Percentiles rank a stretch among this genome's conserved stretches.
Evolutionary conservation across 2,113 vertebrate species (phyloP).

Genomic region (Hassar affinis): DNA sequence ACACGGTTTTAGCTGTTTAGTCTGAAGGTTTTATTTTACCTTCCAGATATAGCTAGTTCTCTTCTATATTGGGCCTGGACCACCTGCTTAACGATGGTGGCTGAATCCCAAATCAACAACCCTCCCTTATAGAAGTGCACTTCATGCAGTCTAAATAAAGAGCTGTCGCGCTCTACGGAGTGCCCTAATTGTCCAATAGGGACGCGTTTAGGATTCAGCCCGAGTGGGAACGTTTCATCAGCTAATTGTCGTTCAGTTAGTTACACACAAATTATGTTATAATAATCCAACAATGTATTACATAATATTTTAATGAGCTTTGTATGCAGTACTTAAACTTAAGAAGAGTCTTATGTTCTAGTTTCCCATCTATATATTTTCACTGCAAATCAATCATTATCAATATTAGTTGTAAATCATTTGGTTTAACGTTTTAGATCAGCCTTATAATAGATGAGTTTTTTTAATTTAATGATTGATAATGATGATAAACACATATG

Average conservation of each 20-base stretch:
- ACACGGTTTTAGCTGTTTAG: background rate
- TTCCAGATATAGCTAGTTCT: background rate
- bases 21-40: background rate
- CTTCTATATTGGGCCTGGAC: constrained; percentile 19
- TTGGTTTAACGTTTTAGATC: background rate
- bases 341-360: background rate
- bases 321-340: no score
- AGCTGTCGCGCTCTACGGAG: background rate
- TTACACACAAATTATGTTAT: no score
- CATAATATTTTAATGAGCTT: no score
- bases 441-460: background rate
- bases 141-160: background rate
- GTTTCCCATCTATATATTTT: background rate
- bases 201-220: background rate
- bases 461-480: background rate
- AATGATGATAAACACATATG: background rate
- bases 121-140: background rate
- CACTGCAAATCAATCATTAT: background rate
- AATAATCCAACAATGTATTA: no score
- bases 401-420: background rate
- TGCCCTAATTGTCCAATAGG: background rate
- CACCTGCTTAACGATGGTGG: constrained; percentile 11
- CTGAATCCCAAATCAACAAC: background rate
- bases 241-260: constrained; percentile 1
- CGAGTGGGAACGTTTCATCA: background rate